Percentiles rank a stretch among this genome's conserved stretches.
phyloP scores from a whole-genome alignment of 2,888 invertebrate genomes.

The Sipha maydis region DNA sequence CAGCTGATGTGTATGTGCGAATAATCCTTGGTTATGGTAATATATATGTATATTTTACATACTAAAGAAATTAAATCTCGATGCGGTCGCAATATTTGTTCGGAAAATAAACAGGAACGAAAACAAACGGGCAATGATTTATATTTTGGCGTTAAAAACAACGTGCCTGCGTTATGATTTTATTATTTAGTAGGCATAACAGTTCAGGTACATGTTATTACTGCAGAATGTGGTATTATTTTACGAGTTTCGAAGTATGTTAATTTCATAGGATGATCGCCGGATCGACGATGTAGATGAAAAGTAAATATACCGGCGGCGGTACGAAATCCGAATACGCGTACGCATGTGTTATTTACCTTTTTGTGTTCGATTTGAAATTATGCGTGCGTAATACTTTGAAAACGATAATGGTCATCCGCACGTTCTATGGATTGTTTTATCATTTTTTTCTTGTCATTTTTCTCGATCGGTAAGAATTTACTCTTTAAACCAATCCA shows the following conservation, averaged over 20 bases:
- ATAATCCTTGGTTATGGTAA: neutral
- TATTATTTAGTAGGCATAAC: neutral
- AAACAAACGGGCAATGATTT: neutral
- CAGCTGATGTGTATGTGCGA: neutral
- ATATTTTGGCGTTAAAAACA: neutral
- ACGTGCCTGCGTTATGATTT: neutral
- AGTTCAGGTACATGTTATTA: neutral
- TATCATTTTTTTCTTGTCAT: neutral
- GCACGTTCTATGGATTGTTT: neutral
- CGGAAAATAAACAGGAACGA: neutral
- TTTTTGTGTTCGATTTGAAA: neutral
- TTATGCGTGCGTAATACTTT: neutral
- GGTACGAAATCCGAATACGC: neutral
- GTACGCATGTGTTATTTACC: neutral
- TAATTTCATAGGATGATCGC: too few species aligned
- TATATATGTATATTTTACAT: neutral
- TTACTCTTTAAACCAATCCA: neutral
- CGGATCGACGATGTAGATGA: neutral
- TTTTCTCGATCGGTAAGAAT: neutral
- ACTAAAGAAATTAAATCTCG: neutral
- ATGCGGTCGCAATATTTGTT: neutral
- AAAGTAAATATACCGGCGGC: neutral
- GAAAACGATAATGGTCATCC: neutral
- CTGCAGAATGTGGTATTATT: neutral
- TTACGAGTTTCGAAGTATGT: neutral